Conservation (phyloP, 2,888 invertebrate genomes). For the Invenusta paracnida region DNA sequence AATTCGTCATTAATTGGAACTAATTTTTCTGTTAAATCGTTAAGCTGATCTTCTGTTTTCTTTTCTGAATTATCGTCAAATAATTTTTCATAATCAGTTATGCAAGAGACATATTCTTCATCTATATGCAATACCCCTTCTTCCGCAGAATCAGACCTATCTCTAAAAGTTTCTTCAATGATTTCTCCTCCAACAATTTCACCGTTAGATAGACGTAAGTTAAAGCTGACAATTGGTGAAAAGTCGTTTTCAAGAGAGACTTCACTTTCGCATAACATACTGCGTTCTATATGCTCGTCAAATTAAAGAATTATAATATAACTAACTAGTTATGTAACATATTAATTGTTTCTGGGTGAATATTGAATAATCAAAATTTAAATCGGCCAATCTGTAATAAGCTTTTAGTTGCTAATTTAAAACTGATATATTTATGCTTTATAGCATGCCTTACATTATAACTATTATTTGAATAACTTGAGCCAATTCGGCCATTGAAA, state of each 20-base stretch:
- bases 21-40: neutral
- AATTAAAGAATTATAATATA: neutral
- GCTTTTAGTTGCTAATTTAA: too few relatives aligned
- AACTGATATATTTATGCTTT: too few relatives aligned
- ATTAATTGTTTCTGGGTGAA: neutral
- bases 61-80: neutral
- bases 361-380: neutral
- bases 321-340: neutral
- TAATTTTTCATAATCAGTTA: neutral
- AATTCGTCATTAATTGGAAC: neutral
- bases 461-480: too few relatives aligned
- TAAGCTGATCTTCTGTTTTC: neutral
- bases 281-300: too few relatives aligned
- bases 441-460: too few relatives aligned
- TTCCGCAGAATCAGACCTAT: neutral
- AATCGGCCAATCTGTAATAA: constrained; percentile 14
- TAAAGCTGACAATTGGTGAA: neutral
- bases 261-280: constrained; percentile 6
- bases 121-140: too few relatives aligned
- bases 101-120: too few relatives aligned
- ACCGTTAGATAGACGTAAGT: neutral
- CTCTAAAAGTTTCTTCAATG: neutral
- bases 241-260: neutral
- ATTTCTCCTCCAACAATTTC: neutral
- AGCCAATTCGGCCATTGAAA: too few relatives aligned